A percentile compares a stretch with the other conserved stretches of the same genome.
These are phyloP conservation scores for Alcis repandata DNA, from an alignment of 2,888 invertebrate genomes.

Conservation along the genomic window DNA sequence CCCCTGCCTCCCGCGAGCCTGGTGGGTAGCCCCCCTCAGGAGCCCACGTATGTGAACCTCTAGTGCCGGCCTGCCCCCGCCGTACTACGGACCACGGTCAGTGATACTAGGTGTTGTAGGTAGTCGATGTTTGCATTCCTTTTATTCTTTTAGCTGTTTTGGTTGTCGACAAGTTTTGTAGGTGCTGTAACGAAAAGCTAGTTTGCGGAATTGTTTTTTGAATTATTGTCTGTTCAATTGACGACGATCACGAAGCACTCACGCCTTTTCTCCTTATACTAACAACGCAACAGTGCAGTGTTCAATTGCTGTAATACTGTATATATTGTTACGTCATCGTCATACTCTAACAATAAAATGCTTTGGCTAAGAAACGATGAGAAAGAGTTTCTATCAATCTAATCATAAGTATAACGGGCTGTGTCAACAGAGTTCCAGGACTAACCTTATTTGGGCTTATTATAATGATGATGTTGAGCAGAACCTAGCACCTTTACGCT, in stretches of 20 bases:
- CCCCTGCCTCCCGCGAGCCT: constrained; percentile 77
- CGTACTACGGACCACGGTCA: constrained; percentile 75
- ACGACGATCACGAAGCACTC: background rate
- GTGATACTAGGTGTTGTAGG: constrained; percentile 50
- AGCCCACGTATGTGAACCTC: constrained; percentile 97
- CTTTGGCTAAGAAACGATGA: no score
- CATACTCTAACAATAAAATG: no score
- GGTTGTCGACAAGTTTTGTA: constrained; percentile 8
- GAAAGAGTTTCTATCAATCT: no score
- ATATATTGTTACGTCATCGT: no score
- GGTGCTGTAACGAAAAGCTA: constrained; percentile 3
- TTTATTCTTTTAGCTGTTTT: constrained; percentile 11
- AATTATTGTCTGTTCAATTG: background rate
- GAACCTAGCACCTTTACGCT: no score
- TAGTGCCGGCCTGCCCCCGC: constrained; percentile 88
- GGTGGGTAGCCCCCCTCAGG: constrained; percentile 90
- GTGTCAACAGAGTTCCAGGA: no score
- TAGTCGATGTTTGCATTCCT: constrained; percentile 31
- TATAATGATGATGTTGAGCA: no score
- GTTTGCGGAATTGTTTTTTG: background rate
- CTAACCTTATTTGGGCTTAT: no score
- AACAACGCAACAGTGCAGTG: no score
- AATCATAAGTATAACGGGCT: no score
- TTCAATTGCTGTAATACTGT: no score
- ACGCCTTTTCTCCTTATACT: no score